Base-by-base conservation (phyloP, 2,797 vertebrate species). In the Lepidocolaptes lacrymiger region DNA sequence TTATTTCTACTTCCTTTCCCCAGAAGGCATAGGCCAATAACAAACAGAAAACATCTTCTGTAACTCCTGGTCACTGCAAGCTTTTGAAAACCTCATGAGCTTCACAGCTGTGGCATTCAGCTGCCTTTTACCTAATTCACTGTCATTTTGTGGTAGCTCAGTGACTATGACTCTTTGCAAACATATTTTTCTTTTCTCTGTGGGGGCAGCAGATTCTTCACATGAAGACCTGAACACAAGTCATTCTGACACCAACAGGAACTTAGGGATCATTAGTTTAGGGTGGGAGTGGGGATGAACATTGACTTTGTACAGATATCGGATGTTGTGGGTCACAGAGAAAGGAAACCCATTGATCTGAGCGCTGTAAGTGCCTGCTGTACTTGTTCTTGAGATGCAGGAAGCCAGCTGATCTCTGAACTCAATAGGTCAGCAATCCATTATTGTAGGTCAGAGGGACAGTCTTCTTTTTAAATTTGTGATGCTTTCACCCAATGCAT, bases 321-420 rank as follows among this genome's bases (percentile, higher is more conserved):
- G 0, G 77, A 87, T 76, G 41, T 14, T 76, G 71, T 73, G 67
- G 67, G 32, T 81, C 1, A 0, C 1, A 26, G 93, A 28, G 77
- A 67, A 76, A 67, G 74, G 88, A 79, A 87, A 24, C 26, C 39
- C 52, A 82, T 93, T 77, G 91, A 94, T 95, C 71, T 36, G 59
- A 56, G 9, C 0, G 0, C 76, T 51, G 1, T 28, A 55, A 91
- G 58, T 75, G 82, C 79, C 54, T 81, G 83, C 77, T 81, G 54
- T 75, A 68, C 1, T 0, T 85, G 27, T 59, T 93, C 80, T 64
- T 41, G 62, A 85, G 80, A 37, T 0, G 6, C 85, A 94, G 87
- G 88, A 91, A 94, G 85, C 54, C 23, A 27, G 59, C 20, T 88
- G 91, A 93, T 93, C 73, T 58, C 58, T 86, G 46, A 81, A 58